Base-by-base conservation (phyloP, 2,888 invertebrate genomes). In the Drosophila recens region DNA sequence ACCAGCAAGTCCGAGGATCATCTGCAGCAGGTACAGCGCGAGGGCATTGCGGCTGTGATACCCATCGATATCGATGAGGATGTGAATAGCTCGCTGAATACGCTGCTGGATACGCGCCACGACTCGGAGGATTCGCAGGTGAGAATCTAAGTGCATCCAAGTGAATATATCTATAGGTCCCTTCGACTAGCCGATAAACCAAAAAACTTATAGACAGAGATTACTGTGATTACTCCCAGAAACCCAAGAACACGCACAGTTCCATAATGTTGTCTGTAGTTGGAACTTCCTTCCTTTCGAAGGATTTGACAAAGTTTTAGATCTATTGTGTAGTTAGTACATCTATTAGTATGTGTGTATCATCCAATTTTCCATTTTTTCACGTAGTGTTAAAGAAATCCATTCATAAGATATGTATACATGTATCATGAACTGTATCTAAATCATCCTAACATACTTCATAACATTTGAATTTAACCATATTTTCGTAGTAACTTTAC, bases 1-100 rank as follows among this genome's bases (percentile, higher is more conserved):
- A 97, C 97, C 34, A 98, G 97, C 87, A 95, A 97, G 90, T 97
- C 97, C 11, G 98, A 98, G 93, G 98, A 98, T 93, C 98, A 98
- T 91, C 93, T 98, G 76, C 97, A 97, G 93, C 95, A 95, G 75
- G 89, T 92, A 72, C 93, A 93, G 79, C 91, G 93, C 62, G 93
- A 93, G 77, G 93, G 93, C 83, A 95, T 97, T 93, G 96, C 96
- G 90, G 96, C 97, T 73, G 97, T 97, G 79, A 92, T 93, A 87
- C 97, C 97, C 80, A 97, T 97, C 89, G 98, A 98, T 89, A 96
- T 98, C 91, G 98, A 97, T 92, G 98, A 98, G 92, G 97, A 97
- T 92, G 96, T 97, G 90, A 97, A 98, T 90, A 97, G 98, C 92
- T 98, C 98, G 75, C 94, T 98, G 72, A 98, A 98, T 93, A 97